Evolutionary conservation across 2,888 invertebrate species (phyloP), one percentile per base, ranked within the genome.

Genomic region (Sialis lutaria): DNA sequence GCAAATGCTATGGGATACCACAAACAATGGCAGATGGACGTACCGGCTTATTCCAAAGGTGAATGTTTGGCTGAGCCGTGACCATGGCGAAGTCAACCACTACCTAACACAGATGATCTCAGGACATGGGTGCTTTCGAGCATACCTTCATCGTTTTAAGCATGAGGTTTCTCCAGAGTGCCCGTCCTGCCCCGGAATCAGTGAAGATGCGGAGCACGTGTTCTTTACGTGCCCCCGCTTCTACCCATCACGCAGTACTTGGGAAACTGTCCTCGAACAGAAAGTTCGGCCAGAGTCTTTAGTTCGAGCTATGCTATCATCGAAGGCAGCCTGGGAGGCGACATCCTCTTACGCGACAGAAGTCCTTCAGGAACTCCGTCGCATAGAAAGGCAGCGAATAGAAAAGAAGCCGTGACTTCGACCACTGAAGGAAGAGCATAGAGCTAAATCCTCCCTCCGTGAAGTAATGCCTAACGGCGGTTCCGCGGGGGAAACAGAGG

Each of bases 1-100:
- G 12, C 40, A 44, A 30, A n/a, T 12, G 39, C 33, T 33, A 12
- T 48, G 37, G 44, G 40, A 40, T n/a, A 10, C 10, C 31, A 35
- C 33, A 30, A 44, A 1, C 3, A 48, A 42, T 33, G 50, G 45
- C 3, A n/a, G 33, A 30, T 50, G 45, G 48, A 50, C 50, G 33
- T 9, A 40, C 5, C 30, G 39, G 6, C 43, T 45, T 9, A 48
- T 45, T 13, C 33, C 48, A 10, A n/a, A 40, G 5, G 7, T 48
- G 4, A 30, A 45, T 5, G 31, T 6, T 10, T 48, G 48, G 48
- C 7, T 33, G 6, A 12, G 34, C 5, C 33, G 48, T 12, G 37
- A 39, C n/a, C 42, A 39, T 34, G 48, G 48, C 4, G 44, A 44
- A 10, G 39, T 48, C 8, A 45, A 45, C 48, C 45, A 45, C 40